Evolutionary conservation across 30 jellyfish, hydroid and myxozoan genomes (phyloP), one percentile per base, ranked within the genome.

Genomic region (Aurelia aurita): DNA sequence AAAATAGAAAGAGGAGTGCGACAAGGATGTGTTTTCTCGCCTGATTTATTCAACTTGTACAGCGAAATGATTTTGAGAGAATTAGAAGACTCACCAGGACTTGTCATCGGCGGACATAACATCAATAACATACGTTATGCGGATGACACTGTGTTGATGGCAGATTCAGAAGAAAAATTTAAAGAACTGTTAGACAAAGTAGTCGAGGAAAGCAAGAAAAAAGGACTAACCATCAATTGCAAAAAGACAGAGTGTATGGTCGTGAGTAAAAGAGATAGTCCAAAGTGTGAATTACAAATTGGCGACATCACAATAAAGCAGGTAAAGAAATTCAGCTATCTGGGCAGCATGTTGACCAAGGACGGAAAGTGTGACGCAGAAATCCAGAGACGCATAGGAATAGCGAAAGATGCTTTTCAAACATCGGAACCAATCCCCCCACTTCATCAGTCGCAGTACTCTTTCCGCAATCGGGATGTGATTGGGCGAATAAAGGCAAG

Each of bases 21-120:
- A 45, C 89, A 77, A 53, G 79, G 89, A 34, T 77, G 89, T 27
- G 79, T 77, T 6, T 43, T 77, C 12, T 58, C 79, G 49, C 89
- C 89, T 28, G 81, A 69, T 69, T 31, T 69, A 28, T 19, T 47
- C 59, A 47, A 47, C 59, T 47, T 47, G 10, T 47, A 47, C 59
- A 47, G 62, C 46, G 61, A 29, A 69, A 32, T 8, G 64, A 69
- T 69, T 35, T 62, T 69, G 64, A 31, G 81, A 69, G 81, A 69
- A 47, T 10, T 72, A 44, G 72, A 18, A 72, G 72, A 18, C 32
- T 11, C 49, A 14, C 72, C 20, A 72, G 85, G 85, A 26, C 31
- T 72, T 44, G 58, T 72, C 58, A 47, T 51, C 4, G 85, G 63
- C 18, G 9, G 81, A 7, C 81, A 69, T 55, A 69, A 26, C 6